Conservation (phyloP, 2,797 vertebrate species). For the Selene dorsalis region DNA sequence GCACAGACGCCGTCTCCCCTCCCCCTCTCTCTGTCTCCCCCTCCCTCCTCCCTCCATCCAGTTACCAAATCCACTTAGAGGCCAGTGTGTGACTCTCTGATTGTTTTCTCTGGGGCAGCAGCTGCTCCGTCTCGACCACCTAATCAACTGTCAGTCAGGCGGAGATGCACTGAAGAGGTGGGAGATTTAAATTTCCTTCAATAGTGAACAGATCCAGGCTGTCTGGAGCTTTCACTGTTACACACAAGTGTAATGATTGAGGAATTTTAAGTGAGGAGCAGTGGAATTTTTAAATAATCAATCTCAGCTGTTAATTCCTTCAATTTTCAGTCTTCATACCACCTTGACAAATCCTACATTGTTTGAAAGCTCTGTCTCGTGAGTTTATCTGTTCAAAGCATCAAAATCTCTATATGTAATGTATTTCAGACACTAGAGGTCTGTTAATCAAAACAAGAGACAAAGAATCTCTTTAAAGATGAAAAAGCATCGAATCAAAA, state of each 20-base stretch:
- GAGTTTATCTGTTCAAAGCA: neutral
- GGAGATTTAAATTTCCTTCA: conserved; percentile 56
- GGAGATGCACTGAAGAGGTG: conserved; percentile 36
- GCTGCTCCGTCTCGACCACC: conserved; percentile 68
- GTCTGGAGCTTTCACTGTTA: neutral
- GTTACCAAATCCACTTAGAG: conserved; percentile 79
- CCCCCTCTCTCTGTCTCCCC: conserved; percentile 16
- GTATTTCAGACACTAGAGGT: too few species aligned
- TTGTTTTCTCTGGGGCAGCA: conserved; percentile 74
- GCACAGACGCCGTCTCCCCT: conserved; percentile 47
- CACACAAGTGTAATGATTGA: neutral
- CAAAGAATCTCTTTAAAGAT: too few species aligned
- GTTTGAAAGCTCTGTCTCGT: conserved; percentile 1
- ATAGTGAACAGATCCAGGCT: conserved; percentile 18
- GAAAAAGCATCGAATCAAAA: too few species aligned
- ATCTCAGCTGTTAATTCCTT: neutral
- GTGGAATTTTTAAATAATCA: neutral
- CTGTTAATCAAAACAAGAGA: too few species aligned
- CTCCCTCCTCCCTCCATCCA: conserved; percentile 38
- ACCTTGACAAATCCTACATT: neutral
- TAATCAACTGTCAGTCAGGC: conserved; percentile 72
- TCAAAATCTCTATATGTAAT: neutral
- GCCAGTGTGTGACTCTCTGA: conserved; percentile 65
- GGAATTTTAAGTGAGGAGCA: neutral
- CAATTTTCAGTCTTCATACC: neutral